Evolutionary conservation across 2,797 vertebrate genomes (phyloP).

Genomic region (Potorous gilbertii): DNA sequence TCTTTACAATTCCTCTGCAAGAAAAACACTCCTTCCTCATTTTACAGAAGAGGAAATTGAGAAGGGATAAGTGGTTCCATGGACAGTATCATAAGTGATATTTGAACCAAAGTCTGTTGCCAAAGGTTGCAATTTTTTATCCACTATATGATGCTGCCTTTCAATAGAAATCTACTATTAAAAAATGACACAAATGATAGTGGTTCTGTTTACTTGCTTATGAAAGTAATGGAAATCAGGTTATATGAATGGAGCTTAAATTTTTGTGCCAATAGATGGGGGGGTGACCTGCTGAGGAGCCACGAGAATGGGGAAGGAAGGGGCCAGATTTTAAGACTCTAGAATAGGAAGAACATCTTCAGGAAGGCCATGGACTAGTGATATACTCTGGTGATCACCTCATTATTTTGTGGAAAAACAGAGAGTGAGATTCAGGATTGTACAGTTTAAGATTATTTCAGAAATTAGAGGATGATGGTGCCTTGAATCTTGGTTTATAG

Average conservation of each 20-base stretch:
- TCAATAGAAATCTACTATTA: background rate
- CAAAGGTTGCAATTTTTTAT: background rate
- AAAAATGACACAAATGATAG: background rate
- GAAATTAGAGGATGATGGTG: constrained; percentile 91
- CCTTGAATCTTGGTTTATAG: constrained; percentile 81
- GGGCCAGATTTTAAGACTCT: background rate
- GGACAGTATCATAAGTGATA: background rate
- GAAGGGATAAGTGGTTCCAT: background rate
- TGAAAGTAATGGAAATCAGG: background rate
- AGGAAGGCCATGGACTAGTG: constrained; percentile 90
- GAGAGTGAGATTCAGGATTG: constrained; percentile 91
- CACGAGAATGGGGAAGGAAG: background rate
- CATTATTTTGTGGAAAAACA: constrained; percentile 96
- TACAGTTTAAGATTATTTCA: constrained; percentile 93
- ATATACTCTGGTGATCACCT: too few relatives aligned
- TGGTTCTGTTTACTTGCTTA: background rate
- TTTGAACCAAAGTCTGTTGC: background rate
- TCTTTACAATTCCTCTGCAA: background rate
- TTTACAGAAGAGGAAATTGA: background rate
- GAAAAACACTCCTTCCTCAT: background rate
- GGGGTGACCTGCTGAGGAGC: background rate
- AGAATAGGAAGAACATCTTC: background rate
- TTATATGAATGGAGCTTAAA: background rate
- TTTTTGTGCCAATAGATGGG: background rate
- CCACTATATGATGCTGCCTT: background rate